phyloP scores from a whole-genome alignment of 92 coral and sea anemone genomes.

The Heliopora coerulea region DNA sequence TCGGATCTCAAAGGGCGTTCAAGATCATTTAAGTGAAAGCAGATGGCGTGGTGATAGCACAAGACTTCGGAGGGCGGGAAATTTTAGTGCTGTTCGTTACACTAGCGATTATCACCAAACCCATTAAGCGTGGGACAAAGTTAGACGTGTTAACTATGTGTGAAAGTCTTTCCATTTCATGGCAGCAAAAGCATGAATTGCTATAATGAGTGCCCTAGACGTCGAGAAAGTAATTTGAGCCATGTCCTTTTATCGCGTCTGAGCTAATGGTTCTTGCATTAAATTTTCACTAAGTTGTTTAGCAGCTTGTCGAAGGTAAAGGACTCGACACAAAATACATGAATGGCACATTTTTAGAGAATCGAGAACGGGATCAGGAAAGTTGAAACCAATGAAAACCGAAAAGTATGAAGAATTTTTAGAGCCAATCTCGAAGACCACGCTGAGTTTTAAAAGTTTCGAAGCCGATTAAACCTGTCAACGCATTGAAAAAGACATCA shows the following conservation, averaged over 20 bases:
- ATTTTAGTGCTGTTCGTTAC: neutral
- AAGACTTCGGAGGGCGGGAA: too few species aligned
- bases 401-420: neutral
- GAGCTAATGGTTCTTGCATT: too few species aligned
- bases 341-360: neutral
- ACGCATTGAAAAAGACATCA: constrained; percentile 26
- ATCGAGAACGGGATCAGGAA: too few species aligned
- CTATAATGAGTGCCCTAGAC: neutral
- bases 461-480: constrained; percentile 8
- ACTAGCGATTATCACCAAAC: neutral
- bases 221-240: neutral
- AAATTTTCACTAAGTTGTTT: too few species aligned
- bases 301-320: neutral
- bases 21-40: too few species aligned
- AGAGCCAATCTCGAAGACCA: neutral
- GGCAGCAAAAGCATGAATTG: neutral
- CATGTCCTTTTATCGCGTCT: neutral
- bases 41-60: too few species aligned
- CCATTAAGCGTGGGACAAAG: neutral
- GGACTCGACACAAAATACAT: neutral
- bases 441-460: neutral
- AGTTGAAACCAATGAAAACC: neutral
- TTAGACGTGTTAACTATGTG: neutral
- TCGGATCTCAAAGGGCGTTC: too few species aligned
- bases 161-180: neutral